Percentiles rank a stretch among this genome's conserved stretches.
phyloP scores from a whole-genome alignment of 2,888 invertebrate genomes.

The Amphipoea lucens region DNA sequence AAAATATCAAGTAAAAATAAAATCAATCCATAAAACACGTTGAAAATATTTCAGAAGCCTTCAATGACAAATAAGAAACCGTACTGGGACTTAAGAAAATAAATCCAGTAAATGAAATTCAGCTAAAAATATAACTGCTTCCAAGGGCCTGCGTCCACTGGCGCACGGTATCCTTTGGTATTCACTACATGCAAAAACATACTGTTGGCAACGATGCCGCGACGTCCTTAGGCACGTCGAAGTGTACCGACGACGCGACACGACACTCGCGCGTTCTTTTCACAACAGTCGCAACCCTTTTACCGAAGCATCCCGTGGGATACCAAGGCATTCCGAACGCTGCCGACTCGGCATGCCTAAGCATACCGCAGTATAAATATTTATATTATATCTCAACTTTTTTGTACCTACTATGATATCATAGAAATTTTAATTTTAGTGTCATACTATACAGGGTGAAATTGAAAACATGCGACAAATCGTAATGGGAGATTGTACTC shows the following conservation, averaged over 20 bases:
- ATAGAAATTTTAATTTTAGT: not conserved
- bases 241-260: not conserved
- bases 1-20: slow-evolving; percentile 2
- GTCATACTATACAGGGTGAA: no score
- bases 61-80: slow-evolving; percentile 8
- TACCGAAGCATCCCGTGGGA: not conserved
- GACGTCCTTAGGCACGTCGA: not conserved
- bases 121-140: slow-evolving; percentile 26
- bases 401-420: not conserved
- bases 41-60: not conserved
- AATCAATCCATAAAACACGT: slow-evolving; percentile 3
- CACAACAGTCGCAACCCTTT: not conserved
- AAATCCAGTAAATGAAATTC: slow-evolving; percentile 5
- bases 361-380: not conserved
- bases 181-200: not conserved
- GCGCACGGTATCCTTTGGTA: not conserved
- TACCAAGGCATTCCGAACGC: not conserved
- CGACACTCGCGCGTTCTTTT: not conserved
- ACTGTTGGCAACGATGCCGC: not conserved
- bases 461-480: no score
- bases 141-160: not conserved
- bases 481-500: no score
- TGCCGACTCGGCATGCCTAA: not conserved
- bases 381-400: not conserved
- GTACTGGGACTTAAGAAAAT: slow-evolving; percentile 11